These are phyloP conservation scores for Drosophila ogumai DNA, from an alignment of 1,140 invertebrate genomes.

Conservation along the genomic window DNA sequence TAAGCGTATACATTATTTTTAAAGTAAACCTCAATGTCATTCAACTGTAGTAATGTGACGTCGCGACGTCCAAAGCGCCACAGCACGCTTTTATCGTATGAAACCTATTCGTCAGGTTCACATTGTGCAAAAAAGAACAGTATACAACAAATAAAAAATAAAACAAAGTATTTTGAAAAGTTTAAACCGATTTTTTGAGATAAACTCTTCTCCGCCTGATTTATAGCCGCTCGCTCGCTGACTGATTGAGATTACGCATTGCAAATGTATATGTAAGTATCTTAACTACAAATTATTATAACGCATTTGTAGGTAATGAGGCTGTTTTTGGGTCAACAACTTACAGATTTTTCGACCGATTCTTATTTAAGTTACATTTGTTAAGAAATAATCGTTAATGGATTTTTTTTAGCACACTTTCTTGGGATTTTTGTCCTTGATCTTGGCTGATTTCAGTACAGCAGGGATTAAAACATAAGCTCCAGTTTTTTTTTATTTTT, in stretches of 20 bases:
- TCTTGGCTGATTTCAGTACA: too few relatives aligned
- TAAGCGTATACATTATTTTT: constrained; percentile 62
- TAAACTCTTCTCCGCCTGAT: constrained; percentile 25
- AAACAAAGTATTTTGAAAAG: constrained; percentile 33
- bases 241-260: constrained; percentile 44
- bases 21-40: constrained; percentile 41
- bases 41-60: constrained; percentile 49
- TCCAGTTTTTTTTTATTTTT: too few relatives aligned
- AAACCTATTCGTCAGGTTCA: constrained; percentile 28
- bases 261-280: constrained; percentile 3
- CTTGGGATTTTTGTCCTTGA: too few relatives aligned
- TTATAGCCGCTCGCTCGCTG: constrained; percentile 27
- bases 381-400: too few relatives aligned
- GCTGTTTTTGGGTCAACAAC: neutral
- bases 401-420: too few relatives aligned
- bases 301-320: neutral
- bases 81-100: constrained; percentile 52
- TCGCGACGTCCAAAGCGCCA: constrained; percentile 41
- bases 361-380: neutral
- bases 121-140: constrained; percentile 48
- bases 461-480: too few relatives aligned
- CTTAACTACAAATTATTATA: neutral
- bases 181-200: constrained; percentile 14
- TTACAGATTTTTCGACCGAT: neutral
- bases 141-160: constrained; percentile 61